Evolutionary conservation across 2,113 vertebrate genomes (phyloP).

Genomic region (Caranx ignobilis): DNA sequence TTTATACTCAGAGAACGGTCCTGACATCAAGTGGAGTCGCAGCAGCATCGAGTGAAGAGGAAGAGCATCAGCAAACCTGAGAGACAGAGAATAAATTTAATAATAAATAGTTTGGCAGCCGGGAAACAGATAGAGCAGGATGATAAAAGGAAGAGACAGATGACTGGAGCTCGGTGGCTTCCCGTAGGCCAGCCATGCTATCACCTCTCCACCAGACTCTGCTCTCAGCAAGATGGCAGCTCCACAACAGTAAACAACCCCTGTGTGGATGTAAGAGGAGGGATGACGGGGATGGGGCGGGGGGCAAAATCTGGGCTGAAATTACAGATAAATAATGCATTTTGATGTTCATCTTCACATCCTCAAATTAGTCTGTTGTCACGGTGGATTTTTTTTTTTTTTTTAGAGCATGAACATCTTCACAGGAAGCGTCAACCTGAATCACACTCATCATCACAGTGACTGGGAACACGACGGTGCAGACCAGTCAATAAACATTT

Average conservation of each 20-base stretch:
- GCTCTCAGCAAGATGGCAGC: slow-evolving; percentile 68
- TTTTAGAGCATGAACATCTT: not conserved
- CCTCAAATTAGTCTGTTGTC: not conserved
- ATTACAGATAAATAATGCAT: slow-evolving; percentile 9
- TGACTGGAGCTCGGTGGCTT: slow-evolving; percentile 59
- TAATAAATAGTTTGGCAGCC: slow-evolving; percentile 61
- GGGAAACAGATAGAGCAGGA: slow-evolving; percentile 47
- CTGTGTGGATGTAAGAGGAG: slow-evolving; percentile 9
- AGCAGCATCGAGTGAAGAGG: not conserved
- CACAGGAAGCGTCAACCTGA: not conserved
- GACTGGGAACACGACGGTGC: not conserved
- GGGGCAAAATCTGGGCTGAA: not conserved
- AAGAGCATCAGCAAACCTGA: not conserved
- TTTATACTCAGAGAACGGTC: not conserved
- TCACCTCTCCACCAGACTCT: slow-evolving; percentile 66
- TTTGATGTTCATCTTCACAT: not conserved
- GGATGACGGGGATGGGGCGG: not conserved
- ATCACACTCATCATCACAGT: not conserved
- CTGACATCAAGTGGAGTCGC: not conserved
- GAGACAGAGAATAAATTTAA: slow-evolving; percentile 39
- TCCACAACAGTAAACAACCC: slow-evolving; percentile 44
- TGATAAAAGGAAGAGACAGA: slow-evolving; percentile 64
- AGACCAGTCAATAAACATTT: not conserved
- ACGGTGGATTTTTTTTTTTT: not conserved
- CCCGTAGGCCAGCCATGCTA: slow-evolving; percentile 57